Percentiles rank a stretch among this genome's conserved stretches.
phyloP scores from a whole-genome alignment of 2,113 vertebrate genomes.

The Platysteira castanea region DNA sequence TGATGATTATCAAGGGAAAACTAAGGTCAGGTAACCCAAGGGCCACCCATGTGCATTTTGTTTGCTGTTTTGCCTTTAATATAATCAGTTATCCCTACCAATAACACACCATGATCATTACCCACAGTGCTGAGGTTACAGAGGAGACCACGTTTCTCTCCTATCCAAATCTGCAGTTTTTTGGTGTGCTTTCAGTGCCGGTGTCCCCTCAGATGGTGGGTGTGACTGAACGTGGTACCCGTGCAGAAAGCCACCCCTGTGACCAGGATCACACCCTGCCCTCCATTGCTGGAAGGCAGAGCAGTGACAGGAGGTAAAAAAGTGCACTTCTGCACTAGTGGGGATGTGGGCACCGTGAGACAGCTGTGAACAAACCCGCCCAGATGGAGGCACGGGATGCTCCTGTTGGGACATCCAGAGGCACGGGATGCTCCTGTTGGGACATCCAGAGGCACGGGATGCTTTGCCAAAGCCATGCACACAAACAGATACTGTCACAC shows the following conservation, averaged over 20 bases:
- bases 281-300: rapidly evolving
- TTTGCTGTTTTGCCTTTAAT: background rate
- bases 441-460: background rate
- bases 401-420: background rate
- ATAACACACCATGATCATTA: background rate
- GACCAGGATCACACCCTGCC: rapidly evolving
- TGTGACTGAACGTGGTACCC: background rate
- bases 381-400: background rate
- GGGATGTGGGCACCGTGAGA: rapidly evolving
- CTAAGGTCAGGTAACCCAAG: background rate
- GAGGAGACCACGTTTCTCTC: no score
- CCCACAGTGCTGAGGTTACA: background rate
- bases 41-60: background rate
- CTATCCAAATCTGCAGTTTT: background rate
- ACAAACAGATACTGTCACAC: background rate
- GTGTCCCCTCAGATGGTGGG: background rate
- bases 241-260: background rate
- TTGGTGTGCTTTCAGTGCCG: background rate
- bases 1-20: background rate
- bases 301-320: background rate
- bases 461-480: background rate
- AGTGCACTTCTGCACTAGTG: rapidly evolving
- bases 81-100: background rate
- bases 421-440: background rate
- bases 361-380: rapidly evolving